phyloP scores from a whole-genome alignment of 1,140 invertebrate genomes.

The Cyclargus thomasi region DNA sequence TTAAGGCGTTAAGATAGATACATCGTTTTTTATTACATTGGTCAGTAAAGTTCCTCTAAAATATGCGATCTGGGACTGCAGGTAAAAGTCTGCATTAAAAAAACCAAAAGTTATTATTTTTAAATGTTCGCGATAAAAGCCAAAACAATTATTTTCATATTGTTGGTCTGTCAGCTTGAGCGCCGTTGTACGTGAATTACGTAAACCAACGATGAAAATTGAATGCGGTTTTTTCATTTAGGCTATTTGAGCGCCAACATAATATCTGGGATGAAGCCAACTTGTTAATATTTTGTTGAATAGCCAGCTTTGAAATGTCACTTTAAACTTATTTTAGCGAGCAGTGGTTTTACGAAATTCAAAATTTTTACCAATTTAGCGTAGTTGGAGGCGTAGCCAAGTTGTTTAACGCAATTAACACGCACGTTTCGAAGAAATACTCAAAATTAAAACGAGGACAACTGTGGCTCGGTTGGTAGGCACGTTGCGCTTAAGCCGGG shows the following conservation, averaged over 20 bases:
- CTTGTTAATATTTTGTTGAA: neutral
- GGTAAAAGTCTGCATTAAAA: neutral
- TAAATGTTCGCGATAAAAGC: neutral
- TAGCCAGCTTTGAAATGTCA: neutral
- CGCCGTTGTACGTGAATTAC: neutral
- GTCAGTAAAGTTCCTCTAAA: no score
- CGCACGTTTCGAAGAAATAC: no score
- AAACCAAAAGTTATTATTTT: neutral
- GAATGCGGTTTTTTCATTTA: conserved; percentile 1
- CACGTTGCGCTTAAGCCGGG: no score
- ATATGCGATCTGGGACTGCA: neutral
- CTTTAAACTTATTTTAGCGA: neutral
- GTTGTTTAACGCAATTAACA: neutral
- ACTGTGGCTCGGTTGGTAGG: no score
- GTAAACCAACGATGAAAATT: neutral
- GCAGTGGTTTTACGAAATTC: neutral
- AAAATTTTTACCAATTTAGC: neutral
- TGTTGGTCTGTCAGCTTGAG: neutral
- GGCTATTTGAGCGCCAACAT: neutral
- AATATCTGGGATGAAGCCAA: neutral
- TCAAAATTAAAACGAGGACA: no score
- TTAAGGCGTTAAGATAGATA: no score
- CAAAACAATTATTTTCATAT: neutral
- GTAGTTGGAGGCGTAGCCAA: neutral
- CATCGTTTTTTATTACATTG: no score